phyloP scores from a whole-genome alignment of 2,888 invertebrate genomes.

The Platypus cylindrus region DNA sequence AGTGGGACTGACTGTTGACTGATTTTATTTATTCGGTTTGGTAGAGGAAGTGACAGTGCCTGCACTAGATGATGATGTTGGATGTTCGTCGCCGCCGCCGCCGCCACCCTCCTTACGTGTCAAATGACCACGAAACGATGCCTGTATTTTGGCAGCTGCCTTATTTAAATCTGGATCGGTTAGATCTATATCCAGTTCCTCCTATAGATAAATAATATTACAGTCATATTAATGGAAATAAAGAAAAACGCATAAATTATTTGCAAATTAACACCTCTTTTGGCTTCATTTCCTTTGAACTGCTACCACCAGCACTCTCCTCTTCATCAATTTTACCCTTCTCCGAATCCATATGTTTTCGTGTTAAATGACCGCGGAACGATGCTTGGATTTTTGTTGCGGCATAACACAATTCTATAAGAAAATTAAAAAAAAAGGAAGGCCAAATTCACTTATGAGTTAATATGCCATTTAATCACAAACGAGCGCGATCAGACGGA shows the following conservation, averaged over 20 bases:
- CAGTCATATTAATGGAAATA: neutral
- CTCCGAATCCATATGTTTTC: constrained; percentile 44
- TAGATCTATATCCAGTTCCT: constrained; percentile 76
- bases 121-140: constrained; percentile 83
- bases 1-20: too few species aligned
- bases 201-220: constrained; percentile 25
- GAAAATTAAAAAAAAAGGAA: too few species aligned
- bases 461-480: too few species aligned
- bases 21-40: too few species aligned
- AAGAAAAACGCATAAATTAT: neutral
- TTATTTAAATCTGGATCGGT: constrained; percentile 78
- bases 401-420: constrained; percentile 63
- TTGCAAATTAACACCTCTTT: constrained; percentile 15
- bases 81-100: too few species aligned
- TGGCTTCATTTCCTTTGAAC: constrained; percentile 14
- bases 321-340: constrained; percentile 15
- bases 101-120: constrained; percentile 57
- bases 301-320: too few species aligned
- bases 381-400: constrained; percentile 87
- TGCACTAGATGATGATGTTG: too few species aligned
- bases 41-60: too few species aligned
- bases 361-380: constrained; percentile 79
- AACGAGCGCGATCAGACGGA: too few species aligned
- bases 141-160: constrained; percentile 85
- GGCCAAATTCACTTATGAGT: too few species aligned